phyloP scores from a whole-genome alignment of 2,797 vertebrate species.

The Ceryle rudis region DNA sequence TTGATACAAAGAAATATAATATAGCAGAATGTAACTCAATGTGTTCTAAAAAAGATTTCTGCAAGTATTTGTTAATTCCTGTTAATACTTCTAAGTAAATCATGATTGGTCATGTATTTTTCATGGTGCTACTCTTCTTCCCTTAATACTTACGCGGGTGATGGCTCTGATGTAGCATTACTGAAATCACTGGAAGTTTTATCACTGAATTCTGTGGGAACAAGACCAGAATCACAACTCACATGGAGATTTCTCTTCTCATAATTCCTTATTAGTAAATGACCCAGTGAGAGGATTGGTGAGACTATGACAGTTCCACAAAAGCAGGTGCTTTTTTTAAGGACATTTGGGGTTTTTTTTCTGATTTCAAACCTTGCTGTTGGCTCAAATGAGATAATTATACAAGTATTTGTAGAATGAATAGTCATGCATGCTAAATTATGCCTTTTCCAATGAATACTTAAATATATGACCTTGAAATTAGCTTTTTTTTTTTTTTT shows the following conservation, averaged over 20 bases:
- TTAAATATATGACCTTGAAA: background rate
- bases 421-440: slow-evolving; percentile 4
- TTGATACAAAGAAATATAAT: background rate
- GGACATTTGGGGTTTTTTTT: background rate
- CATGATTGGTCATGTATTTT: background rate
- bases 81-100: background rate
- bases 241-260: background rate
- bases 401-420: background rate
- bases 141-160: background rate
- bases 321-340: background rate
- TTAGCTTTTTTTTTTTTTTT: background rate
- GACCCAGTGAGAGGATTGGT: background rate
- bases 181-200: background rate
- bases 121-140: background rate
- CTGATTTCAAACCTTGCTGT: background rate
- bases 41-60: background rate
- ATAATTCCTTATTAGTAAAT: background rate
- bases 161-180: background rate
- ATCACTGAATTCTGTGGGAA: background rate
- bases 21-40: background rate
- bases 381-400: slow-evolving; percentile 10
- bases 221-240: background rate
- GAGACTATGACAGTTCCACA: background rate
- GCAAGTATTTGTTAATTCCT: background rate
- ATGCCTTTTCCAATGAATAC: background rate